Evolutionary conservation across 2,113 vertebrate genomes (phyloP), one percentile per base, ranked within the genome.

Genomic region (Sander lucioperca): DNA sequence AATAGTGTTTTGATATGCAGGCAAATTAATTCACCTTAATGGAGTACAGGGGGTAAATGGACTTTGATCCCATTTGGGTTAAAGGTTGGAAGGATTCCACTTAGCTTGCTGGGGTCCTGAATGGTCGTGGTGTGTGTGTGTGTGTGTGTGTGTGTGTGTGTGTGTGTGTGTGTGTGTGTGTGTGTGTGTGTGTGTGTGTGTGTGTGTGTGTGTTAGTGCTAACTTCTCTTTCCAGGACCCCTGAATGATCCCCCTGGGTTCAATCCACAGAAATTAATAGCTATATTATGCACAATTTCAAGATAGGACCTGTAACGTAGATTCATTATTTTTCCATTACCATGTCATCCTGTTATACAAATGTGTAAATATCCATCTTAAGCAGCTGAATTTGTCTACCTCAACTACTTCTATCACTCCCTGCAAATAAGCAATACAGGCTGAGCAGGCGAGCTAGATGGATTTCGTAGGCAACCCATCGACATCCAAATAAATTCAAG

Each of bases 1-100:
- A 95, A 95, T 94, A 91, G 91, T 91, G 92, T 93, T 95, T 96
- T 96, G 94, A 96, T 97, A 96, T 96, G 96, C 95, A 96, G 79
- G 95, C 93, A 96, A 96, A 96, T 96, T 96, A 95, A 96, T 97
- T 96, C 94, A 93, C 92, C 91, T 90, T 94, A 96, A 95, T 96
- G 95, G 95, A 90, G 82, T 79, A 89, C 87, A 72, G 30, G 66
- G 93, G 94, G 95, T 95, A 94, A 96, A 91, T 95, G 94, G 95
- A 89, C 94, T 96, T 96, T 96, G 95, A 95, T 91, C 94, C 92
- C 94, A 93, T 94, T 47, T 74, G 89, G 91, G 88, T 87, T 72
- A 86, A 93, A 77, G 50, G 62, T 45, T 84, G 73, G 77, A 92
- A 91, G 80, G 82, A 86, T 93, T 93, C 91, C 78, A 87, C 95